A percentile compares a stretch with the other conserved stretches of the same genome.
phyloP scores from a whole-genome alignment of 2,113 vertebrate genomes.

The Prietella phreatophila region DNA sequence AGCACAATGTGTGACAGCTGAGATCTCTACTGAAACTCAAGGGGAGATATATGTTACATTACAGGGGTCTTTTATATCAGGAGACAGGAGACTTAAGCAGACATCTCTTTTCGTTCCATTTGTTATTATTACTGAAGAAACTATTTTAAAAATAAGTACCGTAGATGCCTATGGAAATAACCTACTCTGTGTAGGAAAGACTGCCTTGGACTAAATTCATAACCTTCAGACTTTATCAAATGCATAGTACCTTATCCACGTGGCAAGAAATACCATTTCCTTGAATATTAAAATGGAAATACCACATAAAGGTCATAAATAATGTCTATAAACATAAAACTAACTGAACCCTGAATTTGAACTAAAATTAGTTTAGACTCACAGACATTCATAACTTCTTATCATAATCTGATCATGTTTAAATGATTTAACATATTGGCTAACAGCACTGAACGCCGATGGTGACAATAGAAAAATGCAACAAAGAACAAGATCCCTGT shows the following conservation, averaged over 20 bases:
- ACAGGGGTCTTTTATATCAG: background rate
- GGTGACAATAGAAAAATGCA: background rate
- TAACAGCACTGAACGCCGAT: conserved; percentile 1
- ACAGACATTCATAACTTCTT: conserved; percentile 22
- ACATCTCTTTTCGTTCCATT: background rate
- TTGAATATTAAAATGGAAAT: conserved; percentile 16
- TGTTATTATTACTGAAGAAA: background rate
- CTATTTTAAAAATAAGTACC: background rate
- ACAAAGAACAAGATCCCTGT: conserved; percentile 9
- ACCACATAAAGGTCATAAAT: background rate
- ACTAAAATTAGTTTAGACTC: background rate
- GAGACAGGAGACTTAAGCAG: background rate
- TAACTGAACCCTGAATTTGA: background rate
- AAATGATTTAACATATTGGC: conserved; percentile 22
- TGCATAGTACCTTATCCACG: background rate
- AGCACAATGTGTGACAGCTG: background rate
- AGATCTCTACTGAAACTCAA: background rate
- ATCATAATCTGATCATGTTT: conserved; percentile 23
- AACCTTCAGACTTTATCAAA: background rate
- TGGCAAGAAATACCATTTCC: background rate
- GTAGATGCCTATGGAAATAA: background rate
- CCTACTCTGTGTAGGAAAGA: background rate
- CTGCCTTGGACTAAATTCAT: no score
- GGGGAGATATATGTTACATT: background rate
- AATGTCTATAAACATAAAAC: background rate